Conservation (phyloP, 1,140 invertebrate genomes). For the Heliconius hermathena region DNA sequence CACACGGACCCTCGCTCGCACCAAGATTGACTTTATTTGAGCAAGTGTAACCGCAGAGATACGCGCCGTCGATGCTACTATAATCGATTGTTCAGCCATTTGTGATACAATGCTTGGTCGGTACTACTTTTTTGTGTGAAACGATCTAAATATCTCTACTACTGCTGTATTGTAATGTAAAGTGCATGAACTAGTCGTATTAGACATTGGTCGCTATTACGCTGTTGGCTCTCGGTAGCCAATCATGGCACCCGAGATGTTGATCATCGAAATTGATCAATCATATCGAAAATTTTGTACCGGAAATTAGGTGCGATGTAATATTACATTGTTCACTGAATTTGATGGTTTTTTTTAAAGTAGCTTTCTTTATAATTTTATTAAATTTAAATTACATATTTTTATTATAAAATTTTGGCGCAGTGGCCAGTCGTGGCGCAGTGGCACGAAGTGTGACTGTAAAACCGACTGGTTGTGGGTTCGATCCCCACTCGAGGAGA, state of each 20-base stretch:
- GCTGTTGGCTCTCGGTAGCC: slow-evolving; percentile 61
- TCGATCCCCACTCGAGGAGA: too few relatives aligned
- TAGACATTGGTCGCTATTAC: slow-evolving; percentile 38
- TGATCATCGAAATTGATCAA: slow-evolving; percentile 80
- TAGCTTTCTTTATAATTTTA: slow-evolving; percentile 45
- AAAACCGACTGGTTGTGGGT: too few relatives aligned
- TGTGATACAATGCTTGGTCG: slow-evolving; percentile 52
- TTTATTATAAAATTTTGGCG: too few relatives aligned
- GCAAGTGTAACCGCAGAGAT: slow-evolving; percentile 74
- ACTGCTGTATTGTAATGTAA: slow-evolving; percentile 58
- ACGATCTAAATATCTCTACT: slow-evolving; percentile 26
- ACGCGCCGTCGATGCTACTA: slow-evolving; percentile 53
- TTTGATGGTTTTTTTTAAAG: slow-evolving; percentile 59
- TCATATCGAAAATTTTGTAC: slow-evolving; percentile 76
- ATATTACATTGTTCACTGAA: slow-evolving; percentile 63
- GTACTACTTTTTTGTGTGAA: slow-evolving; percentile 47
- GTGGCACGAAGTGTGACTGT: too few relatives aligned
- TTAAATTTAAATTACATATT: neutral
- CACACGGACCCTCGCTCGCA: slow-evolving; percentile 70
- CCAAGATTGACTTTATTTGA: slow-evolving; percentile 81
- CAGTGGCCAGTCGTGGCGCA: too few relatives aligned
- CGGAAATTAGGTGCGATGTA: slow-evolving; percentile 78
- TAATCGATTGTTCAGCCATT: slow-evolving; percentile 45
- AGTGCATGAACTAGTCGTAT: slow-evolving; percentile 51
- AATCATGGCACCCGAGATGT: slow-evolving; percentile 72